A percentile compares a stretch with the other conserved stretches of the same genome.
Evolutionary conservation across 2,797 vertebrate genomes (phyloP).

Genomic region (Hydrolagus colliei): DNA sequence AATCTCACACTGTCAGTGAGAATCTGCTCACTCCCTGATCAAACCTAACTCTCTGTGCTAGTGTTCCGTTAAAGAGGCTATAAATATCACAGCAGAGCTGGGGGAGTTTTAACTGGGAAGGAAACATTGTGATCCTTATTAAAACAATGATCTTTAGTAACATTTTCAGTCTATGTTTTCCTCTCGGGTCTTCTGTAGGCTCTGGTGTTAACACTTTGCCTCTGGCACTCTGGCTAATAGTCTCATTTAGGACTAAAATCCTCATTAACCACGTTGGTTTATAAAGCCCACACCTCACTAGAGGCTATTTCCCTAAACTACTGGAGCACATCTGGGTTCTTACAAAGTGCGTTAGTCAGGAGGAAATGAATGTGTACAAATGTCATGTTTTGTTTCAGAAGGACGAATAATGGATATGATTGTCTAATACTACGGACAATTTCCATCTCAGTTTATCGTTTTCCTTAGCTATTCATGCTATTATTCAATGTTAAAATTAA

Average conservation of each 20-base stretch:
- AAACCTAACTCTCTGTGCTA: too few relatives aligned
- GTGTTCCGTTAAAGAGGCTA: background rate
- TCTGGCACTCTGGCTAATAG: background rate
- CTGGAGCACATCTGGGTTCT: background rate
- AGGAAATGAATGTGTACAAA: background rate
- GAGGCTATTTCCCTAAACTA: background rate
- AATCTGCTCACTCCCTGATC: too few relatives aligned
- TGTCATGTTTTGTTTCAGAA: too few relatives aligned
- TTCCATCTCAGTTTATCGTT: background rate
- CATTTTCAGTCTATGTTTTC: conserved; percentile 6
- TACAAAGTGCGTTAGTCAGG: background rate
- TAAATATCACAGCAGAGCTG: conserved; percentile 16
- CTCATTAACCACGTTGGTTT: background rate
- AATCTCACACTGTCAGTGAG: too few relatives aligned
- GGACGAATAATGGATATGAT: too few relatives aligned
- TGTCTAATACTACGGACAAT: background rate
- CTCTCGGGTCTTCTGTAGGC: too few relatives aligned
- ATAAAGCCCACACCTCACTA: too few relatives aligned
- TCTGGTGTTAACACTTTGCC: background rate
- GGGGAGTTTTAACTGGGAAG: conserved; percentile 22
- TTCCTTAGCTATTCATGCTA: background rate
- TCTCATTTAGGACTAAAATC: background rate
- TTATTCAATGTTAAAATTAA: background rate
- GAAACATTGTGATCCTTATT: conserved; percentile 20
- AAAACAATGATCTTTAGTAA: conserved; percentile 1